Evolutionary conservation across 2,797 vertebrate genomes (phyloP).

Genomic region (Potorous gilbertii): DNA sequence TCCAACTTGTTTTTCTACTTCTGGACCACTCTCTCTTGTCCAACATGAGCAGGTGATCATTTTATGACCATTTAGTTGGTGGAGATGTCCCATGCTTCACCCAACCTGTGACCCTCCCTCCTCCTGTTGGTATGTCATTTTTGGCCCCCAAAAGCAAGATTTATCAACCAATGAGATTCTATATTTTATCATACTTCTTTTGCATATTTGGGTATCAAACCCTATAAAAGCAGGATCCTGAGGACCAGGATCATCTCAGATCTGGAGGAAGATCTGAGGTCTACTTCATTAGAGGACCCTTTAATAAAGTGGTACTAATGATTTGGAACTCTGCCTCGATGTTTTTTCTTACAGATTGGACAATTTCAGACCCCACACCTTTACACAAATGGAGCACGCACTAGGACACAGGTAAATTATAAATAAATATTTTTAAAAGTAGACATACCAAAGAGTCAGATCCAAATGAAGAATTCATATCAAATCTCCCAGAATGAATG

Average conservation of each 20-base stretch:
- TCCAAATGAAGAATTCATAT: not conserved
- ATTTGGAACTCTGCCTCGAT: not conserved
- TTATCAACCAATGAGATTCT: not conserved
- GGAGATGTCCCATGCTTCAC: not conserved
- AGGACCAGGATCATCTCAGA: not conserved
- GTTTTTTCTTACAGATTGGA: not conserved
- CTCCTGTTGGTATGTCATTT: not conserved
- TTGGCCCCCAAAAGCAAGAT: not conserved
- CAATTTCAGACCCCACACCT: not conserved
- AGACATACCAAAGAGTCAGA: not conserved
- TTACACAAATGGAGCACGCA: not conserved
- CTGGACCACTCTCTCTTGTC: not conserved
- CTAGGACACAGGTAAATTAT: not conserved
- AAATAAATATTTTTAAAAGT: not conserved
- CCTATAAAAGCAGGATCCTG: not conserved
- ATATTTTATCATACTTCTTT: not conserved
- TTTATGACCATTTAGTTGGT: not conserved
- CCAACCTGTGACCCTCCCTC: not conserved
- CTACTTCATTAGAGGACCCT: not conserved
- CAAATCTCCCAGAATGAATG: not conserved
- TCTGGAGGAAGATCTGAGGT: not conserved
- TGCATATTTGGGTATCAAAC: not conserved
- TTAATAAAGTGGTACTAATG: not conserved
- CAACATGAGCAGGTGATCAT: not conserved
- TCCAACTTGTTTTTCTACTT: not conserved